Conservation (phyloP, 2,113 vertebrate genomes). For the Alligator mississippiensis region DNA sequence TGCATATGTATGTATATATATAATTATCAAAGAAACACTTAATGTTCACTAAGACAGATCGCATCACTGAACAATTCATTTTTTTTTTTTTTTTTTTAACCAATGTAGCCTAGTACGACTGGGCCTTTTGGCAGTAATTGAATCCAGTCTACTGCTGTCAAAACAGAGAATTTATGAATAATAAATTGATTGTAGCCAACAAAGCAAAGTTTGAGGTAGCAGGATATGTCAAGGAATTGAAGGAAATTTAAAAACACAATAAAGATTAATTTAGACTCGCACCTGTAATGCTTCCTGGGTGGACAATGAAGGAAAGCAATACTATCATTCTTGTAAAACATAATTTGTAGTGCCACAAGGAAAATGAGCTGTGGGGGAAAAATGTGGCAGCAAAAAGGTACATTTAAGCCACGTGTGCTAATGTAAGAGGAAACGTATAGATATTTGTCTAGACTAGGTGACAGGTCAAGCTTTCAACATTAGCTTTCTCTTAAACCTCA, state of each 20-base stretch:
- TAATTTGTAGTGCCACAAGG: conserved; percentile 42
- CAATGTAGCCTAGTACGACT: conserved; percentile 47
- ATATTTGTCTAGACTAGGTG: background rate
- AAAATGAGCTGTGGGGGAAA: background rate
- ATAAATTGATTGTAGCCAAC: conserved; percentile 73
- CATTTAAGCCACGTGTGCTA: background rate
- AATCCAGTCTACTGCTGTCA: conserved; percentile 79
- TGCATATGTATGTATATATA: conserved; percentile 6
- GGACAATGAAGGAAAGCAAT: conserved; percentile 64
- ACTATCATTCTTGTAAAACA: conserved; percentile 42
- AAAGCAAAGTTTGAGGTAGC: conserved; percentile 62
- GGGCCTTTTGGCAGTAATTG: conserved; percentile 77
- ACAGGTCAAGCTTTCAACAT: background rate
- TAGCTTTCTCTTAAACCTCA: background rate
- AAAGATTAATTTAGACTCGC: conserved; percentile 66
- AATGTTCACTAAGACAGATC: conserved; percentile 48
- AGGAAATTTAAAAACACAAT: conserved; percentile 63
- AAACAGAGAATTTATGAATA: conserved; percentile 81
- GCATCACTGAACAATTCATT: conserved; percentile 63
- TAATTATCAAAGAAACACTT: conserved; percentile 73
- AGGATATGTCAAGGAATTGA: conserved; percentile 49
- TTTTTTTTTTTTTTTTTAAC: no score
- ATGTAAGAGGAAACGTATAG: background rate
- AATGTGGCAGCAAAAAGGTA: background rate
- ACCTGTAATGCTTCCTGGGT: conserved; percentile 21